Evolutionary conservation across 2,797 vertebrate species (phyloP).

Genomic region (Microtus agrestis): DNA sequence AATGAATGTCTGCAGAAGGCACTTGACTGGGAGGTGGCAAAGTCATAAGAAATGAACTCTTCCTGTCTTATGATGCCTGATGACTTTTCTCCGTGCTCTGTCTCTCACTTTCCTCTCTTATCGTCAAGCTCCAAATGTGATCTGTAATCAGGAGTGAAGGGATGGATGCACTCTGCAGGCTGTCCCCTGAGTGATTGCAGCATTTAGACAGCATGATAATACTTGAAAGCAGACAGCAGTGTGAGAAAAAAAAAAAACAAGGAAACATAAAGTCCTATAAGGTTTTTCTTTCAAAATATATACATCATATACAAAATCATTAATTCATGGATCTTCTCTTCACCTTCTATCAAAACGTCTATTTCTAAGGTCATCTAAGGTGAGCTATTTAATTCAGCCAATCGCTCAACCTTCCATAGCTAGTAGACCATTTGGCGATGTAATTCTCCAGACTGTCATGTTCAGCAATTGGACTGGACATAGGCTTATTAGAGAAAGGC

Average conservation of each 20-base stretch:
- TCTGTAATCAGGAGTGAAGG: conserved; percentile 75
- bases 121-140: conserved; percentile 71
- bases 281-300: conserved; percentile 76
- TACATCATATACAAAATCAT: conserved; percentile 66
- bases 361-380: conserved; percentile 73
- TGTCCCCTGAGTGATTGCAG: conserved; percentile 68
- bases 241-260: conserved; percentile 24
- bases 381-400: conserved; percentile 78
- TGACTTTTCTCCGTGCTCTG: conserved; percentile 28
- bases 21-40: background rate
- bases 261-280: background rate
- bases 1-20: conserved; percentile 45
- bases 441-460: conserved; percentile 82
- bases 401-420: conserved; percentile 75
- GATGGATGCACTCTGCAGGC: conserved; percentile 59
- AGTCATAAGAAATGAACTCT: conserved; percentile 60
- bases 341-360: conserved; percentile 50
- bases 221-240: conserved; percentile 47
- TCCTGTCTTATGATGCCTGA: conserved; percentile 13
- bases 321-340: conserved; percentile 68
- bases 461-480: conserved; percentile 82
- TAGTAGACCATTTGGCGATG: conserved; percentile 75
- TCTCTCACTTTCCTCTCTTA: conserved; percentile 26
- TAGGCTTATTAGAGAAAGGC: conserved; percentile 82
- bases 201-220: conserved; percentile 62